A percentile compares a stretch with the other conserved stretches of the same genome.
Conservation (phyloP, 2,797 vertebrate genomes). For the Falco novaeseelandiae region DNA sequence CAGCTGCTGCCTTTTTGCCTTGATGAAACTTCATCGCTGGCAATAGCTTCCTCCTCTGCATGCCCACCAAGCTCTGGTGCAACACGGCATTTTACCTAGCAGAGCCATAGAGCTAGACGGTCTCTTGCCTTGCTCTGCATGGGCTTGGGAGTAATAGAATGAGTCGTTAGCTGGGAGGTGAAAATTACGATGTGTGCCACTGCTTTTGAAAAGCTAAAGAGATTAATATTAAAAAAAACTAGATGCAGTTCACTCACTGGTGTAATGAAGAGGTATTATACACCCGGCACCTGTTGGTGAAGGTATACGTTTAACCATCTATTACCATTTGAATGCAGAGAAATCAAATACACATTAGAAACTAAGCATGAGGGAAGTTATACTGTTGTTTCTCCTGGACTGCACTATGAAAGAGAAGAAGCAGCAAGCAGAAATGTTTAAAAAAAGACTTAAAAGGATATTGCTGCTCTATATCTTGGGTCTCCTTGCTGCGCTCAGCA, state of each 20-base stretch:
- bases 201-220: constrained; percentile 20
- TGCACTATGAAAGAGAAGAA: background rate
- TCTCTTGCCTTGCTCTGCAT: constrained; percentile 16
- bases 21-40: background rate
- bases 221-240: constrained; percentile 30
- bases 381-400: background rate
- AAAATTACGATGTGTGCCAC: background rate
- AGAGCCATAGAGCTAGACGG: background rate
- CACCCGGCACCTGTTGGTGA: constrained; percentile 33
- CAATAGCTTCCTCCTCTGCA: background rate
- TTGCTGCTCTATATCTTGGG: background rate
- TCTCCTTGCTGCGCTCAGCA: background rate
- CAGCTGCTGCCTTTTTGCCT: background rate
- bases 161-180: constrained; percentile 28
- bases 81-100: background rate
- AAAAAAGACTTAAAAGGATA: background rate
- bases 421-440: background rate
- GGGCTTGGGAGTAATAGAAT: constrained; percentile 11
- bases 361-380: background rate
- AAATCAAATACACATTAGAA: constrained; percentile 15
- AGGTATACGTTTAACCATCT: constrained; percentile 13
- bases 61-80: background rate
- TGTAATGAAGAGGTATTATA: constrained; percentile 47
- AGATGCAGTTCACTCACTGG: constrained; percentile 11
- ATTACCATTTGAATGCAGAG: constrained; percentile 38